Evolutionary conservation across 2,113 vertebrate genomes (phyloP).

Genomic region (Notiomystis cincta): DNA sequence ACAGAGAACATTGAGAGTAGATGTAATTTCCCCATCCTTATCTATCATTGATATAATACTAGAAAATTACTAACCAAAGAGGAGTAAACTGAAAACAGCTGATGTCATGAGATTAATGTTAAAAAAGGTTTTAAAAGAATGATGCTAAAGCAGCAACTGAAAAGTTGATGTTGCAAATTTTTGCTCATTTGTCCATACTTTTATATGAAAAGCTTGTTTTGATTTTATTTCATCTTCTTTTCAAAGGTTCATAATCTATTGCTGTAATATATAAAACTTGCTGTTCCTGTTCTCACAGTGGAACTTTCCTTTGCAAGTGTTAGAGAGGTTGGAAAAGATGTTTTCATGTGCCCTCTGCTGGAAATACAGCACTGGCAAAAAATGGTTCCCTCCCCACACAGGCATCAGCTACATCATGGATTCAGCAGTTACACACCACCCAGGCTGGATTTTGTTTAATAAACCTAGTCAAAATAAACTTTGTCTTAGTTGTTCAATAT

Average conservation of each 20-base stretch:
- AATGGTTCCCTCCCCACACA: neutral
- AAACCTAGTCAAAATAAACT: neutral
- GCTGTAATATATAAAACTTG: neutral
- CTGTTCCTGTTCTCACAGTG: neutral
- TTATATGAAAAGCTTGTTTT: neutral
- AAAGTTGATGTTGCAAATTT: neutral
- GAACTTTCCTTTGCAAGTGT: neutral
- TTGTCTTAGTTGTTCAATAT: neutral
- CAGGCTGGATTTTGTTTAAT: neutral
- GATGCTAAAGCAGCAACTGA: neutral
- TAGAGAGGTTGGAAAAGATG: neutral
- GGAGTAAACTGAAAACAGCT: neutral
- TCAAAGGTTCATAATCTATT: neutral
- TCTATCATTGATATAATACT: neutral
- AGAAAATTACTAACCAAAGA: constrained; percentile 11
- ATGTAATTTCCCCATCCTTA: neutral
- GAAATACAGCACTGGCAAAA: neutral
- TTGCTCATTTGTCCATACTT: neutral
- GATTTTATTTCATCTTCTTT: neutral
- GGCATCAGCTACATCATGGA: neutral
- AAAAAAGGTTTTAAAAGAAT: neutral
- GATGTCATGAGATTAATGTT: neutral
- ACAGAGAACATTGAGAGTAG: neutral
- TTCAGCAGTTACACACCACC: neutral
- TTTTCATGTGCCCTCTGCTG: constrained; percentile 50